Conservation (phyloP, 2,797 vertebrate species). For the Anableps anableps region DNA sequence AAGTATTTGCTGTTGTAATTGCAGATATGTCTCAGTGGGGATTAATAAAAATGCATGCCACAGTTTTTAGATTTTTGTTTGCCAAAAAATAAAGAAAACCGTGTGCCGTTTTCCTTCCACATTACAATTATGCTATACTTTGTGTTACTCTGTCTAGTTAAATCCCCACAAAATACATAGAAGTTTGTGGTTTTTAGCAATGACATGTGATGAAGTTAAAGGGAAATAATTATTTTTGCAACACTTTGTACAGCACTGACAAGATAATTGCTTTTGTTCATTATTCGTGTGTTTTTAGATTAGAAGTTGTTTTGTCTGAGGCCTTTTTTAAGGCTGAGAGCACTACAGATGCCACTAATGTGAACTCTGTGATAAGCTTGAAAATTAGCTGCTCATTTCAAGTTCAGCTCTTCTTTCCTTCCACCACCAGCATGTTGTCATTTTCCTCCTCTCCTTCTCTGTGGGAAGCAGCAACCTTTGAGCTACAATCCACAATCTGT, state of each 20-base stretch:
- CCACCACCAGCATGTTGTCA: neutral
- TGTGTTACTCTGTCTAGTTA: neutral
- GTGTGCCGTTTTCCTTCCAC: neutral
- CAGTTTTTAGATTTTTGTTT: neutral
- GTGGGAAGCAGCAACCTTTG: neutral
- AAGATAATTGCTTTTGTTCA: neutral
- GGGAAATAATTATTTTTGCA: neutral
- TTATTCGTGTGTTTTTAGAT: slow-evolving; percentile 1
- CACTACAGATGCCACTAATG: neutral
- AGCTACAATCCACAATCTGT: neutral
- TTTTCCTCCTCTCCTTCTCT: neutral
- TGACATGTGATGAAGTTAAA: neutral
- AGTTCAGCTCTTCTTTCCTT: neutral
- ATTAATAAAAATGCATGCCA: neutral
- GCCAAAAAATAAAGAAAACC: neutral
- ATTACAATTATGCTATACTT: neutral
- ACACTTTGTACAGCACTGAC: neutral
- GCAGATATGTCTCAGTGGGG: neutral
- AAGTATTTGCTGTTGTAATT: neutral
- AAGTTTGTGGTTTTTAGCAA: neutral
- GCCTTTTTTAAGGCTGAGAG: neutral
- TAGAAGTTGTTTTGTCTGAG: neutral
- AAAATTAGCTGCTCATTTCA: neutral
- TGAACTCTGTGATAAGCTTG: neutral
- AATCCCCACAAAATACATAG: neutral